A percentile compares a stretch with the other conserved stretches of the same genome.
phyloP scores from a whole-genome alignment of 2,797 vertebrate genomes.

The Linurgus olivaceus region DNA sequence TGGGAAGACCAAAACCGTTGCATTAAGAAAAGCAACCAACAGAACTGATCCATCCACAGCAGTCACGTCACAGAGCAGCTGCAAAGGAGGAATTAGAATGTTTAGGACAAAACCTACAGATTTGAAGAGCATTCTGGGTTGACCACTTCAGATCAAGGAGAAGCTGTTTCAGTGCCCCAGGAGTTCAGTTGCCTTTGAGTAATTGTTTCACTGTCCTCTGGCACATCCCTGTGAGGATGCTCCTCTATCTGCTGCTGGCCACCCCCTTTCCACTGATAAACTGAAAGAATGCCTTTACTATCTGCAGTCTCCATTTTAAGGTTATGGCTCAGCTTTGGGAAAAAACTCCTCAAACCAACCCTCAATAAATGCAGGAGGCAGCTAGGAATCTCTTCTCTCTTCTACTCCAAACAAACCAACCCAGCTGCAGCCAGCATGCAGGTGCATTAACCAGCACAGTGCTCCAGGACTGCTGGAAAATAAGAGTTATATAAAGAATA shows the following conservation, averaged over 20 bases:
- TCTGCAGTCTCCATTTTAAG: background rate
- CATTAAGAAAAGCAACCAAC: background rate
- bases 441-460: background rate
- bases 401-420: background rate
- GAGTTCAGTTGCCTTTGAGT: background rate
- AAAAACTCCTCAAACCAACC: background rate
- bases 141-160: background rate
- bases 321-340: background rate
- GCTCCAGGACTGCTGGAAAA: background rate
- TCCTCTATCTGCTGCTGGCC: background rate
- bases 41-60: background rate
- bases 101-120: background rate
- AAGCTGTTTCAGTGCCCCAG: background rate
- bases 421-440: background rate
- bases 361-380: background rate
- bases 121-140: background rate
- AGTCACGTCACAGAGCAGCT: background rate
- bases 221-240: background rate
- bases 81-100: rapidly evolving
- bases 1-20: background rate
- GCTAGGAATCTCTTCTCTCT: background rate
- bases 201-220: background rate
- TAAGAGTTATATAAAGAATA: background rate
- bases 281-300: background rate
- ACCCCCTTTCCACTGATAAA: background rate